Percentiles rank a stretch among this genome's conserved stretches.
These are phyloP conservation scores for Venusia cambrica DNA, from an alignment of 2,888 invertebrate genomes.

Conservation along the genomic window DNA sequence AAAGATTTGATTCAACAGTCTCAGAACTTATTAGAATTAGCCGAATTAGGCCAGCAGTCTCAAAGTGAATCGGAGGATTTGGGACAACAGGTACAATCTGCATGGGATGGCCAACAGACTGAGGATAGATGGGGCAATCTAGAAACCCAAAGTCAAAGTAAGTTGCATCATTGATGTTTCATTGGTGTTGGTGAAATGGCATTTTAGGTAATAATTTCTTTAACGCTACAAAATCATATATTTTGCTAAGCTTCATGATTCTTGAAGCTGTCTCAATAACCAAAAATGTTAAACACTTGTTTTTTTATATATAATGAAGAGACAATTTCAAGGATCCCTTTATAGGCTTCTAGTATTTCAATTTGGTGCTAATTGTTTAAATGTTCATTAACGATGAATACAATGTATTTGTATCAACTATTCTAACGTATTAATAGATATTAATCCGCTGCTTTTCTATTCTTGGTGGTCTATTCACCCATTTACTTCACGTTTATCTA, in stretches of 20 bases:
- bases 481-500: not conserved
- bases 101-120: constrained; percentile 35
- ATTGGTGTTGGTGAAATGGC: constrained; percentile 15
- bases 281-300: too few relatives aligned
- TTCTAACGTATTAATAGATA: constrained; percentile 10
- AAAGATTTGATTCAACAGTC: constrained; percentile 37
- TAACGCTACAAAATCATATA: too few relatives aligned
- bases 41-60: constrained; percentile 38
- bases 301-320: not conserved
- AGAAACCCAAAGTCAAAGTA: constrained; percentile 37
- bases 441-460: not conserved
- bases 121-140: constrained; percentile 38
- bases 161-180: constrained; percentile 15
- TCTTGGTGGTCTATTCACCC: not conserved
- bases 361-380: too few relatives aligned
- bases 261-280: too few relatives aligned
- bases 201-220: constrained; percentile 8
- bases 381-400: too few relatives aligned
- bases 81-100: constrained; percentile 35
- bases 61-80: constrained; percentile 35
- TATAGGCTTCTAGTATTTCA: too few relatives aligned
- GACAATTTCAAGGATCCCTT: too few relatives aligned
- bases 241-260: too few relatives aligned
- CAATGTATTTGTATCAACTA: too few relatives aligned
- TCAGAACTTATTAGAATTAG: too few relatives aligned